Base-by-base conservation (phyloP, 2,888 invertebrate genomes). In the Tupiocoris notatus region DNA sequence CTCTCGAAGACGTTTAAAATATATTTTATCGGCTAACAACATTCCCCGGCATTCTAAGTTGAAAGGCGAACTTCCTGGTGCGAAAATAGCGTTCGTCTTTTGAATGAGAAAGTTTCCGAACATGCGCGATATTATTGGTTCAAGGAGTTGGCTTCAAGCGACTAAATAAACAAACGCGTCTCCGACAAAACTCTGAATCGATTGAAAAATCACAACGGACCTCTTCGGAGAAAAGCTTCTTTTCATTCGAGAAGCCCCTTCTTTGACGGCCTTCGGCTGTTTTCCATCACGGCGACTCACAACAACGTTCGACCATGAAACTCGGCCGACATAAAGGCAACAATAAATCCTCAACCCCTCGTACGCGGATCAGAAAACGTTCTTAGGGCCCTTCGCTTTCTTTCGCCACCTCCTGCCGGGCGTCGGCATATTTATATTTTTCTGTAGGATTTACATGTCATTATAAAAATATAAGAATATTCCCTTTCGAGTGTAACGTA, bases 381-480 rank as follows among this genome's bases (percentile, higher is more conserved):
- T 39, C 39, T 39, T 39, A 39, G 39, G 39, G 39, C 39, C 39
- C 39, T 12, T 39, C n/a, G n/a, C n/a, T 39, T 39, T 39, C 39
- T 39, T 12, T 3, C 39, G 6, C 3, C 12, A 39, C 39, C 39
- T 39, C 39, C 39, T 39, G 39, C 39, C 39, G 39, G 39, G 39
- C 64, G 64, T 23, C 64, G 64, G 25, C 23, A 25, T 64, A 25
- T 25, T n/a, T 64, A 25, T 66, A 66, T 66, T 66, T 66, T 66
- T 66, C 22, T 59, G 67, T 7, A 24, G 67, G 68, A 68, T 68
- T 68, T 68, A 68, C 68, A 68, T 68, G 23, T 24, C 22, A 68
- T 68, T 68, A 68, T 68, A 58, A 66, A 59, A 68, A 68, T 68
- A 68, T 59, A 58, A 58, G 59, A 68, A 68, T 58, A 21, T 23